Evolutionary conservation across 2,888 invertebrate species (phyloP).

Genomic region (Folsomia manolachei): DNA sequence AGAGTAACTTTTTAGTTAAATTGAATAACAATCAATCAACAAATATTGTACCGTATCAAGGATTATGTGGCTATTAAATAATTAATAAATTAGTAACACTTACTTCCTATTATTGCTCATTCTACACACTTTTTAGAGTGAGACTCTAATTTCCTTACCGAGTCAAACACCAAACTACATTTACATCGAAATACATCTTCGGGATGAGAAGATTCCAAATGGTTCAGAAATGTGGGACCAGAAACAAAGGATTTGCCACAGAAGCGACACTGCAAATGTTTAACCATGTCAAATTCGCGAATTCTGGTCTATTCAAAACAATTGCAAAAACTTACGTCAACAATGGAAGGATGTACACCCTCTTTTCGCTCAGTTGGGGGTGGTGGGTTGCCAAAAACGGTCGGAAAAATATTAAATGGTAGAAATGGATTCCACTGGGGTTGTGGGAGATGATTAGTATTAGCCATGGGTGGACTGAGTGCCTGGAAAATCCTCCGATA

Average conservation of each 20-base stretch:
- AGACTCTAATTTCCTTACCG: slow-evolving; percentile 26
- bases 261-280: slow-evolving; percentile 9
- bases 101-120: slow-evolving; percentile 24
- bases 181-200: slow-evolving; percentile 21
- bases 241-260: slow-evolving; percentile 28
- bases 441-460: background rate
- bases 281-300: background rate
- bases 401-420: slow-evolving; percentile 30
- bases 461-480: slow-evolving; percentile 22
- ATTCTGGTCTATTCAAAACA: background rate
- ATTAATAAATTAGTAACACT: slow-evolving; percentile 11
- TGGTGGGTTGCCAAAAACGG: slow-evolving; percentile 21
- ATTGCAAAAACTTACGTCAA: slow-evolving; percentile 22
- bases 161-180: slow-evolving; percentile 28
- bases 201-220: slow-evolving; percentile 24
- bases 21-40: background rate
- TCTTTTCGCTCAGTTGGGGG: too few species aligned
- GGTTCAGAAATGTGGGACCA: slow-evolving; percentile 18
- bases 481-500: slow-evolving; percentile 3
- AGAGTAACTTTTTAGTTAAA: slow-evolving; percentile 5
- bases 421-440: slow-evolving; percentile 30
- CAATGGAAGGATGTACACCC: slow-evolving; percentile 19
- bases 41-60: background rate
- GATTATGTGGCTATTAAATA: background rate
- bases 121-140: slow-evolving; percentile 30